Conservation (phyloP, 2,797 vertebrate genomes). For the Mormyrus hasselquistii region DNA sequence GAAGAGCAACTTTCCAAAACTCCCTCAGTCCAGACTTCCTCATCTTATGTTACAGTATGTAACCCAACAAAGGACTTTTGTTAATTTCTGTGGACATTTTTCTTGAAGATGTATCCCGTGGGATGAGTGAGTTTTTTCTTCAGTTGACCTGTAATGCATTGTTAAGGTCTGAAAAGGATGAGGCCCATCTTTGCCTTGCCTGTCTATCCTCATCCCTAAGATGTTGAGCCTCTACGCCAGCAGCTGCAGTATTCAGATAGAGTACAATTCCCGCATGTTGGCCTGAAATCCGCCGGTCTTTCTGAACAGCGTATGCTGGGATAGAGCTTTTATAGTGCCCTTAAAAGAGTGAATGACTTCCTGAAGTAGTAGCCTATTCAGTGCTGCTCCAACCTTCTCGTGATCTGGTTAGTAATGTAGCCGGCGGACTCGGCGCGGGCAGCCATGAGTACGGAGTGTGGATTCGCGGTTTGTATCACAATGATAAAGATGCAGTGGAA, state of each 20-base stretch:
- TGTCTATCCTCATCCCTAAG: not conserved
- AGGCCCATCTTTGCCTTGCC: not conserved
- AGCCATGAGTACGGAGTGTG: not conserved
- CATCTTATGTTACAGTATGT: not conserved
- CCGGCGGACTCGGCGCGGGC: not conserved
- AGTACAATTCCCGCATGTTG: not conserved
- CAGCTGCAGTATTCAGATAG: not conserved
- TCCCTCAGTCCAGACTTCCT: not conserved
- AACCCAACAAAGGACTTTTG: not conserved
- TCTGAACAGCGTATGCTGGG: not conserved
- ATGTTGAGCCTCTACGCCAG: not conserved
- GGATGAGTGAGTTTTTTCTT: not conserved
- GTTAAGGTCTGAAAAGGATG: not conserved
- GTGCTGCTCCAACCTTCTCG: not conserved
- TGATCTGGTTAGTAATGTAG: not conserved
- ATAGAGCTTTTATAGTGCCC: not conserved
- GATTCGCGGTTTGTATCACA: not conserved
- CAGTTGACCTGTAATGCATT: not conserved
- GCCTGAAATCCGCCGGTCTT: not conserved
- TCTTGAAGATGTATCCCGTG: not conserved
- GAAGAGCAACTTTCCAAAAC: not conserved
- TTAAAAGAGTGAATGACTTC: not conserved
- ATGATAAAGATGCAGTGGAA: not conserved
- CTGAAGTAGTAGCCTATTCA: not conserved
- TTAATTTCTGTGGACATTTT: not conserved